Percentiles rank a stretch among this genome's conserved stretches.
phyloP scores from a whole-genome alignment of 2,888 invertebrate species.

The Pristionchus japonicus region DNA sequence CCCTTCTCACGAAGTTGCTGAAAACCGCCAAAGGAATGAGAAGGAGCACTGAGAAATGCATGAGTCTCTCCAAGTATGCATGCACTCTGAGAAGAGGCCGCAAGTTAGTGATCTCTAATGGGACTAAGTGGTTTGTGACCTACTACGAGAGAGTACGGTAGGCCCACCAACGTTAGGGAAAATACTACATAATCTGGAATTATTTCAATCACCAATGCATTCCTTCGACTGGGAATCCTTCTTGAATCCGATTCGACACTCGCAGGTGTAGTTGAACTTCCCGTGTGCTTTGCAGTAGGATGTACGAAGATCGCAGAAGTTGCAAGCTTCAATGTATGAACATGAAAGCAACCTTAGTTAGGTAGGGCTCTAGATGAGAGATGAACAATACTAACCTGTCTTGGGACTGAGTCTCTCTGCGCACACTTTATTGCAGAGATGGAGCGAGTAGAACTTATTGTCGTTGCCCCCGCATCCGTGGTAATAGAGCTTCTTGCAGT shows the following conservation, averaged over 20 bases:
- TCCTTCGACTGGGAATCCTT: constrained; percentile 57
- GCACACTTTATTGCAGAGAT: constrained; percentile 71
- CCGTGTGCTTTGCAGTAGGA: constrained; percentile 67
- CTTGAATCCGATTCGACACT: constrained; percentile 67
- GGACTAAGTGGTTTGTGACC: not conserved
- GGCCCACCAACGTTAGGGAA: no score
- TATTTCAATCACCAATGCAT: constrained; percentile 62
- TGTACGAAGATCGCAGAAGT: constrained; percentile 68
- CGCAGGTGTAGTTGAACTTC: constrained; percentile 72
- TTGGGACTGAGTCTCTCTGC: constrained; percentile 68
- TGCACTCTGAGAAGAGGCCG: not conserved
- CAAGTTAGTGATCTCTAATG: not conserved
- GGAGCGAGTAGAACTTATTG: constrained; percentile 70
- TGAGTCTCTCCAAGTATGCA: not conserved
- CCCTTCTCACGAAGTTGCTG: not conserved
- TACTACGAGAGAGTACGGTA: not conserved
- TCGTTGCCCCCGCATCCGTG: constrained; percentile 71
- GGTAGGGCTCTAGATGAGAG: not conserved
- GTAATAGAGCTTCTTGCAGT: constrained; percentile 65
- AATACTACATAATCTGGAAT: no score
- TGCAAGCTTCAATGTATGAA: constrained; percentile 56
- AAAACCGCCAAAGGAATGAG: not conserved
- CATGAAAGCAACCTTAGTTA: not conserved
- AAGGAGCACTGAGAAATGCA: not conserved
- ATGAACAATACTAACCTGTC: constrained; percentile 60